A percentile compares a stretch with the other conserved stretches of the same genome.
phyloP scores from a whole-genome alignment of 1,140 invertebrate species.

The Notospermus geniculatus region DNA sequence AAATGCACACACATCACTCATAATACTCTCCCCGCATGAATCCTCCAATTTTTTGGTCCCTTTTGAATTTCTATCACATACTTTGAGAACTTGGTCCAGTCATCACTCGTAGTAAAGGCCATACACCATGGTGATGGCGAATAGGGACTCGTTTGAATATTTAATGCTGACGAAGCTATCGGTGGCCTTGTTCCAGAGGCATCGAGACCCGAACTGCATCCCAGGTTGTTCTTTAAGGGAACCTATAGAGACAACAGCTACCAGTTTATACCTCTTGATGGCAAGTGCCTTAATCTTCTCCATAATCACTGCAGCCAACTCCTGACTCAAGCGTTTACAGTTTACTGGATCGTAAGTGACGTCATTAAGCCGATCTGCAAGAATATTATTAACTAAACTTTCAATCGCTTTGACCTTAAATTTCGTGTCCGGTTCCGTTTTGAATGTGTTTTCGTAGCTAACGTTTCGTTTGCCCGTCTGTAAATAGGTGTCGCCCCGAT shows the following conservation, averaged over 20 bases:
- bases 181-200: constrained; percentile 51
- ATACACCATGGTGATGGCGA: constrained; percentile 51
- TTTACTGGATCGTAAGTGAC: constrained; percentile 33
- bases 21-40: too few relatives aligned
- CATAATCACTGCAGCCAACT: constrained; percentile 36
- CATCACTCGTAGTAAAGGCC: constrained; percentile 46
- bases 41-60: too few relatives aligned
- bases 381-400: constrained; percentile 31
- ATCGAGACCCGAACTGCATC: constrained; percentile 49
- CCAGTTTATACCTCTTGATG: constrained; percentile 43
- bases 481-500: too few relatives aligned
- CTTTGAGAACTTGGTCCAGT: not conserved
- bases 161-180: constrained; percentile 50
- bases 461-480: too few relatives aligned
- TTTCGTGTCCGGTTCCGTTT: constrained; percentile 26
- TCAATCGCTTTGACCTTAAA: constrained; percentile 34
- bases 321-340: constrained; percentile 36
- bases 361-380: constrained; percentile 33
- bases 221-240: constrained; percentile 42
- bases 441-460: constrained; percentile 36
- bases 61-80: too few relatives aligned
- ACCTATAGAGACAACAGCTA: constrained; percentile 45
- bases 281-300: constrained; percentile 35
- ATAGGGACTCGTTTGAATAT: constrained; percentile 47
- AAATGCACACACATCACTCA: too few relatives aligned